These are phyloP conservation scores for Xenops minutus DNA, from an alignment of 2,797 vertebrate species.

Conservation along the genomic window DNA sequence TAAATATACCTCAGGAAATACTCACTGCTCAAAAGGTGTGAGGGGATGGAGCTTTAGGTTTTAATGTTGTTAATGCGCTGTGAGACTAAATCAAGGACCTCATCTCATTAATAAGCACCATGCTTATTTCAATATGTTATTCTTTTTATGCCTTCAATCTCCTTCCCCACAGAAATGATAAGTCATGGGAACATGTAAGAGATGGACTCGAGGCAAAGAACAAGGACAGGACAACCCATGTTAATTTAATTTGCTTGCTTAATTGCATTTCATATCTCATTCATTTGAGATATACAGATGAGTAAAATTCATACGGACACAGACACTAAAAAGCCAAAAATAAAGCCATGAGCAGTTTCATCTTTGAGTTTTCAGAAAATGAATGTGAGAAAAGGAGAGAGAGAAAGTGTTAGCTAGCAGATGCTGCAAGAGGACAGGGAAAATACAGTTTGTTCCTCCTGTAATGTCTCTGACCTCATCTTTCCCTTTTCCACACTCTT, in stretches of 20 bases:
- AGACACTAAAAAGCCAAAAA: conserved; percentile 63
- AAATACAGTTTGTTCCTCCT: conserved; percentile 58
- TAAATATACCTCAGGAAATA: neutral
- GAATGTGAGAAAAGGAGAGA: conserved; percentile 57
- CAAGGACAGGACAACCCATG: conserved; percentile 41
- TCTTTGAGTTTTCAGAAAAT: conserved; percentile 56
- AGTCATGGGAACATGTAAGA: conserved; percentile 6
- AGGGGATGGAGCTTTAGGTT: neutral
- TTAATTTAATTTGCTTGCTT: conserved; percentile 69
- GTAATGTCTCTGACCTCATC: conserved; percentile 43
- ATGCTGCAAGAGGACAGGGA: conserved; percentile 44
- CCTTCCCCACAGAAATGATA: neutral
- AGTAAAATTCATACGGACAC: conserved; percentile 39
- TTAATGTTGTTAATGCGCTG: neutral
- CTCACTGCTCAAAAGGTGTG: neutral
- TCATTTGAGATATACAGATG: conserved; percentile 54
- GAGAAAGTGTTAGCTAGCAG: conserved; percentile 54
- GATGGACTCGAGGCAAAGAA: conserved; percentile 48
- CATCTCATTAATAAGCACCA: neutral
- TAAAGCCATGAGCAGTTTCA: conserved; percentile 52
- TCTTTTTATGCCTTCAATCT: neutral
- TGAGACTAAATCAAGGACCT: neutral
- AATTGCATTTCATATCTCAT: conserved; percentile 67
- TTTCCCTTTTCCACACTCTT: neutral
- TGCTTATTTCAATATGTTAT: neutral